phyloP scores from a whole-genome alignment of 1,140 invertebrate genomes.

The Zelostemma sp. region DNA sequence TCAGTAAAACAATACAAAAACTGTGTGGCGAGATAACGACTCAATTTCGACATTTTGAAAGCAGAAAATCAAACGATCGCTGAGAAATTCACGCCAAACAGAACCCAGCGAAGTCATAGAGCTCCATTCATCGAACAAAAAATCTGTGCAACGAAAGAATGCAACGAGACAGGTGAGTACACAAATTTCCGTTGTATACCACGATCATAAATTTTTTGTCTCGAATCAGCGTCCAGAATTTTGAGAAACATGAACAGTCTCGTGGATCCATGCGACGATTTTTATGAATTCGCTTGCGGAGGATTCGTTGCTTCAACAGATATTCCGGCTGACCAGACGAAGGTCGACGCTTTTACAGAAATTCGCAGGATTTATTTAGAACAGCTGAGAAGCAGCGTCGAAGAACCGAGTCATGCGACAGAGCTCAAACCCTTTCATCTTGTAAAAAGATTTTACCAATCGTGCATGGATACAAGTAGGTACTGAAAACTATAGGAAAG shows the following conservation, averaged over 20 bases:
- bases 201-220: too few species aligned
- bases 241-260: conserved; percentile 80
- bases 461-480: conserved; percentile 89
- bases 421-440: conserved; percentile 81
- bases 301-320: conserved; percentile 78
- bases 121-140: background rate
- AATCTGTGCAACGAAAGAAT: conserved; percentile 33
- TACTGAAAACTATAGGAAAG: too few species aligned
- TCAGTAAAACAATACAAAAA: too few species aligned
- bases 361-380: conserved; percentile 84
- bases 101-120: too few species aligned
- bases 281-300: conserved; percentile 88
- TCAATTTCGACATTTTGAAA: too few species aligned
- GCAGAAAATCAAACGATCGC: too few species aligned
- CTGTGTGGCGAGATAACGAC: too few species aligned
- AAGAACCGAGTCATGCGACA: conserved; percentile 73
- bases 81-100: too few species aligned
- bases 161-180: conserved; percentile 48
- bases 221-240: too few species aligned
- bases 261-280: conserved; percentile 91
- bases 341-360: conserved; percentile 82
- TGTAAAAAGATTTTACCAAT: conserved; percentile 81
- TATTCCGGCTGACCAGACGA: conserved; percentile 82
- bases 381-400: conserved; percentile 80
- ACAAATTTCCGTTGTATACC: too few species aligned